These are phyloP conservation scores for Smutsia gigantea DNA, from an alignment of 2,797 vertebrate genomes.

Conservation along the genomic window DNA sequence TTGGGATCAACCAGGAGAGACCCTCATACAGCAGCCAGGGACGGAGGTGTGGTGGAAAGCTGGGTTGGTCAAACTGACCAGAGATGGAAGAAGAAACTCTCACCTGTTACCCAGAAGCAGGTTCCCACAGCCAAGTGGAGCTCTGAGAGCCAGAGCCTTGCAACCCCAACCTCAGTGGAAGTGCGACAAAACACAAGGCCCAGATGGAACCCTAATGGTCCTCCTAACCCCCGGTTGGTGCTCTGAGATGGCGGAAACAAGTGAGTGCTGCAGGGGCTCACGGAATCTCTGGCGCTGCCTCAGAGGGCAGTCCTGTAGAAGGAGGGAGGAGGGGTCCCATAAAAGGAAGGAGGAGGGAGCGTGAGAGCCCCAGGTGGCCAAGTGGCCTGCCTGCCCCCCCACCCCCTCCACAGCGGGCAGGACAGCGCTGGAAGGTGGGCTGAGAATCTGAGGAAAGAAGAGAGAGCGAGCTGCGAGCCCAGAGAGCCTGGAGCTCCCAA, in stretches of 20 bases:
- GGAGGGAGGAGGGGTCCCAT: not conserved
- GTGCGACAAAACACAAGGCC: not conserved
- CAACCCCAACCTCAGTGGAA: not conserved
- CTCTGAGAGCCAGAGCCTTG: not conserved
- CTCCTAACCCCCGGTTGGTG: not conserved
- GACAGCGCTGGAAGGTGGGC: not conserved
- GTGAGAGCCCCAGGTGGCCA: not conserved
- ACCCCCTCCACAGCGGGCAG: not conserved
- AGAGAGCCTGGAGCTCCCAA: not conserved
- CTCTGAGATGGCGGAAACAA: not conserved
- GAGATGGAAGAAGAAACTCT: not conserved
- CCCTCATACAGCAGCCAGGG: not conserved
- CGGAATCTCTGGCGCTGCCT: not conserved
- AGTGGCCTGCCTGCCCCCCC: not conserved
- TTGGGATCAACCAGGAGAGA: not conserved
- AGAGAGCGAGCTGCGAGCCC: not conserved
- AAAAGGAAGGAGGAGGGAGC: too few relatives aligned
- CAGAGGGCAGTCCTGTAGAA: not conserved
- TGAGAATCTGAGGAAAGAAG: not conserved
- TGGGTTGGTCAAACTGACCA: not conserved
- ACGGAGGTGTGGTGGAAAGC: too few relatives aligned
- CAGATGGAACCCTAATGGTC: not conserved
- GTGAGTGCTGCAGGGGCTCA: not conserved
- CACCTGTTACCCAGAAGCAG: not conserved
- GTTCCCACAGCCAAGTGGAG: not conserved